phyloP scores from a whole-genome alignment of 1,140 invertebrate species.

The Drosophila serrata region DNA sequence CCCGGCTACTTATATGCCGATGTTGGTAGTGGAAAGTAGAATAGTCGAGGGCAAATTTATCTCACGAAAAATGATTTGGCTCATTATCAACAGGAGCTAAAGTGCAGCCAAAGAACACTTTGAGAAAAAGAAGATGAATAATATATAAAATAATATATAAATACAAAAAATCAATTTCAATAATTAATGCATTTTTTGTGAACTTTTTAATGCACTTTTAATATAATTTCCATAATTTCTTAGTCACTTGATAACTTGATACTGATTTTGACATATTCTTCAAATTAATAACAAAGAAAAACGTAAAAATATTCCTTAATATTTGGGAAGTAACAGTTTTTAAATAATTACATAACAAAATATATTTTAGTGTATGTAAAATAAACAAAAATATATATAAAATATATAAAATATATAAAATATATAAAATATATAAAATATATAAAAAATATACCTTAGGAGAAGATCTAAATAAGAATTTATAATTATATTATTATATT shows the following conservation, averaged over 20 bases:
- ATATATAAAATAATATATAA: not conserved
- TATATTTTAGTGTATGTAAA: not conserved
- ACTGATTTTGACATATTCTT: too few species aligned
- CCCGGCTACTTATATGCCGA: constrained; percentile 75
- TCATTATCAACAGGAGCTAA: constrained; percentile 80
- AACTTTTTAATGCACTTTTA: too few species aligned
- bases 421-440: too few species aligned
- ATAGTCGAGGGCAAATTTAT: constrained; percentile 67
- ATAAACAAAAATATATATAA: not conserved
- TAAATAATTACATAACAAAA: not conserved
- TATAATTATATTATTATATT: not conserved
- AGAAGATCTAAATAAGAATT: not conserved
- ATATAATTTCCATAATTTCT: too few species aligned
- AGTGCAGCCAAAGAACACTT: constrained; percentile 49
- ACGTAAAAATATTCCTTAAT: not conserved
- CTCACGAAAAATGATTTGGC: constrained; percentile 83
- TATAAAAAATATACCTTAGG: too few species aligned
- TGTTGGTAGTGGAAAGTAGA: constrained; percentile 8
- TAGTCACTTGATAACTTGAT: too few species aligned
- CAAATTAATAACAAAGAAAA: not conserved
- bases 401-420: not conserved
- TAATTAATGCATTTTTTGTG: too few species aligned
- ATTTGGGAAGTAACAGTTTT: too few species aligned
- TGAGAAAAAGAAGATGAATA: too few species aligned
- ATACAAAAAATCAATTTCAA: too few species aligned